Base-by-base conservation (phyloP, 1,140 invertebrate species). In the Leucophenga varia region DNA sequence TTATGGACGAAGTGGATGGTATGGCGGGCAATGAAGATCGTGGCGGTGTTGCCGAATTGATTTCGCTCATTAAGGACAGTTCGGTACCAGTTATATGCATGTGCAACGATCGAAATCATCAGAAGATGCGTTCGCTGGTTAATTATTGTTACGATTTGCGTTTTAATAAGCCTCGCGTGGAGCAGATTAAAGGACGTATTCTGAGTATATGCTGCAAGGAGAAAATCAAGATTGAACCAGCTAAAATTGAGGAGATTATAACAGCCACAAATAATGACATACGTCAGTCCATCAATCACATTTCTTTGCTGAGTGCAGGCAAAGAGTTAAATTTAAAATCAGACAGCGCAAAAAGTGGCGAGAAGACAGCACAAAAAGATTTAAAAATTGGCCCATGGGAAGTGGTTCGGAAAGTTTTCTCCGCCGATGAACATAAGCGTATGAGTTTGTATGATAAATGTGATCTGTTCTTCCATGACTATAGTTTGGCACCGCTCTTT, bases 1-100 rank as follows among this genome's bases (percentile, higher is more conserved):
- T 99, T 10, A 99, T 99, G 97, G 97, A 99, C 68, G 97, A 99
- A 84, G 97, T 99, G 1, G 97, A 99, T 75, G 97, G 97, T 10
- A 99, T 99, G 96, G 92, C 95, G 9, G 97, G 97, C 10, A 99
- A 99, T 76, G 94, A 99, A 76, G 97, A 99, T 77, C 83, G 97
- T 57, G 97, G 97, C 36, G 97, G 97, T 38, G 82, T 98, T 34
- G 89, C 92, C 76, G 96, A 99, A 79, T 74, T 99, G 10, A 97
- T 99, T 52, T 77, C 78, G 14, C 79, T 99, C 4, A 98, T 99
- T 35, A 99, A 99, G 79, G 79, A 79, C 2, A 83, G 91, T 0
- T 87, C 88, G 39, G 84, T 98, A 39, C 97, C 97, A 0, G 88
- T 99, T 25, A 91, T 99, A 55, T 99, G 96, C 76, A 98, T 99